Conservation (phyloP, 2,113 vertebrate species). For the Siphamia tubifer region DNA sequence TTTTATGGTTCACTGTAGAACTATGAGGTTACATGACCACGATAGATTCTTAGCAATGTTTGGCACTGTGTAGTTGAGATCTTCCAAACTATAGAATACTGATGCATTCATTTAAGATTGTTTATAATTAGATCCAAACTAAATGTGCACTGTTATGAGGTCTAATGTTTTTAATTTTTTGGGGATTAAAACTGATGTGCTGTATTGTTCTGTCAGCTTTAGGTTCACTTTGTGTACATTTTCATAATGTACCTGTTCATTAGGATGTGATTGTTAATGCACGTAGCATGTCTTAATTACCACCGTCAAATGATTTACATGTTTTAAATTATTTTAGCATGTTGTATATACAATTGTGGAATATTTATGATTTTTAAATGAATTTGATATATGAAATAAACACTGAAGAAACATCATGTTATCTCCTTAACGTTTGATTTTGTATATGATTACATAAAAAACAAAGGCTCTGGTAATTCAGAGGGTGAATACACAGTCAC, state of each 20-base stretch:
- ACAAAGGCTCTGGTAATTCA: too few species aligned
- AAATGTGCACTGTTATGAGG: not conserved
- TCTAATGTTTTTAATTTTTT: not conserved
- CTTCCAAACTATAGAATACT: not conserved
- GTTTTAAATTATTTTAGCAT: slow-evolving; percentile 30
- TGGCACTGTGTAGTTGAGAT: not conserved
- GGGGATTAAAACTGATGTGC: not conserved
- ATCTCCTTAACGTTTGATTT: too few species aligned
- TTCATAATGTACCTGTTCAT: not conserved
- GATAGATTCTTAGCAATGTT: not conserved
- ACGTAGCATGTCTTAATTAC: not conserved
- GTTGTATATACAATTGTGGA: slow-evolving; percentile 34
- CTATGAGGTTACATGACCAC: not conserved
- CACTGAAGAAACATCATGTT: not conserved
- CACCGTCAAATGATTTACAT: not conserved
- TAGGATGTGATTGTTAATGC: not conserved
- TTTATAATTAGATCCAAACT: not conserved
- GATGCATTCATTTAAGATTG: not conserved
- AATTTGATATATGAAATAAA: slow-evolving; percentile 52
- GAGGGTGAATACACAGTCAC: too few species aligned
- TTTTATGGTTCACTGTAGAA: not conserved
- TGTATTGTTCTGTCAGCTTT: not conserved
- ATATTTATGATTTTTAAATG: slow-evolving; percentile 25
- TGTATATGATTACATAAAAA: too few species aligned
- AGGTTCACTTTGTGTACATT: not conserved